A percentile compares a stretch with the other conserved stretches of the same genome.
Conservation (phyloP, 2,113 vertebrate species). For the Pandion haliaetus region DNA sequence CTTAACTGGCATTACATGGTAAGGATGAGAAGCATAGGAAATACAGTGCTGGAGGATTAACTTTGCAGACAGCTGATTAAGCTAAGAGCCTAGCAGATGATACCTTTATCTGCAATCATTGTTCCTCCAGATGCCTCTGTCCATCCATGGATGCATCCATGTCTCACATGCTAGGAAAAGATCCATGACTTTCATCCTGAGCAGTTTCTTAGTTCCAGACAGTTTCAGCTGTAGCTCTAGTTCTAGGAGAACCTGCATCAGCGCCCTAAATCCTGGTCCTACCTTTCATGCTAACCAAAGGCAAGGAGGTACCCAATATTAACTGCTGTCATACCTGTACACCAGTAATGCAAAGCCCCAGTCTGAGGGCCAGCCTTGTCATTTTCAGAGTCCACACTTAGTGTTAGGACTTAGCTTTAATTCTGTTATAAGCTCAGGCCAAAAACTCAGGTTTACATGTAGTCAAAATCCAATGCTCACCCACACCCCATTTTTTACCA, state of each 20-base stretch:
- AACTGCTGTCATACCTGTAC: no score
- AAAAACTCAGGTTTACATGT: not conserved
- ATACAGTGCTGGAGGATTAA: not conserved
- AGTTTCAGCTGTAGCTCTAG: not conserved
- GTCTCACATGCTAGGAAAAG: not conserved
- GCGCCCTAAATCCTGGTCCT: not conserved
- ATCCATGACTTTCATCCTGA: not conserved
- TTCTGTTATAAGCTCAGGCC: not conserved
- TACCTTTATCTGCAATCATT: not conserved
- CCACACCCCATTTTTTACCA: not conserved
- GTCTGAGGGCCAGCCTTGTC: not conserved
- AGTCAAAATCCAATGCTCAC: not conserved
- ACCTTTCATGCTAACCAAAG: not conserved
- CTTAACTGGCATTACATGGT: not conserved
- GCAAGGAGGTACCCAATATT: not conserved
- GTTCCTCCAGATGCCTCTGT: not conserved
- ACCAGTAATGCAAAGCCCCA: not conserved
- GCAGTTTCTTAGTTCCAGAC: not conserved
- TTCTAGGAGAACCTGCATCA: not conserved
- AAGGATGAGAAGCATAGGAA: not conserved
- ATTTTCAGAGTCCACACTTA: not conserved
- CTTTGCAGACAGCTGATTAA: not conserved
- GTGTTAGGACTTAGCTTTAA: not conserved
- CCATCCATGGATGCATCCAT: fast-evolving
- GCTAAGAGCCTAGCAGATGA: not conserved